Evolutionary conservation across 1,140 invertebrate genomes (phyloP).

Genomic region (Trichogramma pretiosum): DNA sequence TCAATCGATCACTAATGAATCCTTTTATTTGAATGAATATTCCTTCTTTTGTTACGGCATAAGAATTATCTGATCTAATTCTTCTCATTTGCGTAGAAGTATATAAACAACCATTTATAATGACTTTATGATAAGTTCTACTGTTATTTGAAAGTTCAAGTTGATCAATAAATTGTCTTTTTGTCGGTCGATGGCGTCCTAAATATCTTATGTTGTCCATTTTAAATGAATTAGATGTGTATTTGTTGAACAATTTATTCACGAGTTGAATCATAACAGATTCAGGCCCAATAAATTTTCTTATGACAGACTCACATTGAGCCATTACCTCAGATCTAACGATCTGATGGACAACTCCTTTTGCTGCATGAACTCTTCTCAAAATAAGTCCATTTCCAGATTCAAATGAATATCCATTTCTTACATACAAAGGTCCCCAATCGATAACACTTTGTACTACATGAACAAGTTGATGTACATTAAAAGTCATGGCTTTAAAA

Average conservation of each 20-base stretch:
- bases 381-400: too few relatives aligned
- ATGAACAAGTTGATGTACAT: not conserved
- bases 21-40: too few relatives aligned
- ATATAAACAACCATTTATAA: not conserved
- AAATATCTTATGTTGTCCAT: not conserved
- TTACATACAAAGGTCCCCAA: not conserved
- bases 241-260: not conserved
- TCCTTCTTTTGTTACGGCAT: not conserved
- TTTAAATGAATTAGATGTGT: not conserved
- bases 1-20: not conserved
- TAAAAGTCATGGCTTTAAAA: not conserved
- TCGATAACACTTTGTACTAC: not conserved
- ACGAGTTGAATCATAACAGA: not conserved
- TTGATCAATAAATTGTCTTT: not conserved
- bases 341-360: not conserved
- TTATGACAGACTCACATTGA: not conserved
- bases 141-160: not conserved
- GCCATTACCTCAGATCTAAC: not conserved
- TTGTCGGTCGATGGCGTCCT: not conserved
- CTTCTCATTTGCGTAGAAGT: not conserved
- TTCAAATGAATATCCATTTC: not conserved
- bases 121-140: not conserved
- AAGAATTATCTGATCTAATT: not conserved
- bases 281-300: not conserved
- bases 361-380: not conserved